Evolutionary conservation across 1,140 invertebrate species (phyloP).

Genomic region (Nymphalis io): DNA sequence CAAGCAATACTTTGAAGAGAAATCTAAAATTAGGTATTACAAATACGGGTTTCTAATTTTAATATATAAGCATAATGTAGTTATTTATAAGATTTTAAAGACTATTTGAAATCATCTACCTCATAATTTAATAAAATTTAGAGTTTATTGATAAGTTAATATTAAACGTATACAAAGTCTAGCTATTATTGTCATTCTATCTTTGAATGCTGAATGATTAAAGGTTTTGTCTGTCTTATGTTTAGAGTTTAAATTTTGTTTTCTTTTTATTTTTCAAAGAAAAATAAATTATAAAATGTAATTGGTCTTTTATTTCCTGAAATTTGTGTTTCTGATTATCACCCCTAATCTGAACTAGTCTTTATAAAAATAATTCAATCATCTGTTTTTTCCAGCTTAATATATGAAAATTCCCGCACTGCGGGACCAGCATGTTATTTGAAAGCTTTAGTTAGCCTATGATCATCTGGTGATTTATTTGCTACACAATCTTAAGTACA

Average conservation of each 20-base stretch:
- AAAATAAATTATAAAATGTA: constrained; percentile 68
- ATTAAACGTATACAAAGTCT: constrained; percentile 69
- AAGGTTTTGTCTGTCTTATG: constrained; percentile 70
- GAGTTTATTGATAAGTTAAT: constrained; percentile 75
- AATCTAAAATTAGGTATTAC: constrained; percentile 56
- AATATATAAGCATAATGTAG: constrained; percentile 58
- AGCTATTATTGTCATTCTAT: constrained; percentile 62
- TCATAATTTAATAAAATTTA: constrained; percentile 76
- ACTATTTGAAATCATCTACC: constrained; percentile 78
- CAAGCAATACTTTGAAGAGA: constrained; percentile 23
- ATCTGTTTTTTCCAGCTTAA: too few relatives aligned
- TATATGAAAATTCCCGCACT: too few relatives aligned
- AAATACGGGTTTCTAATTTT: constrained; percentile 68
- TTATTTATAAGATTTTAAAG: constrained; percentile 70
- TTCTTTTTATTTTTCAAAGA: constrained; percentile 75
- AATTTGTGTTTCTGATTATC: neutral
- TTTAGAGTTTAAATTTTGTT: constrained; percentile 77
- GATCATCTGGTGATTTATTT: too few relatives aligned
- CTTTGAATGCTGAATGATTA: constrained; percentile 60
- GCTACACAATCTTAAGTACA: too few relatives aligned
- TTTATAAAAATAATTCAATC: too few relatives aligned
- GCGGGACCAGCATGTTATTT: too few relatives aligned
- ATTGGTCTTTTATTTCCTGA: constrained; percentile 43
- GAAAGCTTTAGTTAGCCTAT: too few relatives aligned
- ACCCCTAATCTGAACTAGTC: too few relatives aligned